Base-by-base conservation (phyloP, 2,888 invertebrate genomes). In the Polydrusus tereticollis region DNA sequence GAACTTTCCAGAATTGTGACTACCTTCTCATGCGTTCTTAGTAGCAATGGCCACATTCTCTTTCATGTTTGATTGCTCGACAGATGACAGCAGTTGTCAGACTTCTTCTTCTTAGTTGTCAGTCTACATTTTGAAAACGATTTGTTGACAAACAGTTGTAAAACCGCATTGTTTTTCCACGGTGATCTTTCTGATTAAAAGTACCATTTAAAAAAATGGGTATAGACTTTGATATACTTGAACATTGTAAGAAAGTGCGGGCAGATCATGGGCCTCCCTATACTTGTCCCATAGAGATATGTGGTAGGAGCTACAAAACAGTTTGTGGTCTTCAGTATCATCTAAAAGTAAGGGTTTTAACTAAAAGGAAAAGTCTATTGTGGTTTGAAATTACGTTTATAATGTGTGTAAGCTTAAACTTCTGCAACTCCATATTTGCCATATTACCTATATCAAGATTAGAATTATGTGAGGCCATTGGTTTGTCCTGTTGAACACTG, bases 281-380 rank as follows among this genome's bases (percentile, higher is more conserved):
- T 86, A 91, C 92, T 80, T 97, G 96, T 82, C 96, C 96, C 7
- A 88, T 95, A 63, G 91, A 92, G 79, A 92, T 93, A 81, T 96
- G 96, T 86, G 93, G 92, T 77, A 93, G 93, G 83, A 91, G 92
- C 20, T 96, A 96, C 85, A 95, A 95, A 86, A 94, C 94, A 74
- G 91, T 94, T 75, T 92, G 92, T 80, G 96, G 96, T 0, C 88
- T 96, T 78, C 94, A 95, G 82, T 94, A 94, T 83, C 96, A 96
- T 83, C 86, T 96, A 78, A 92, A 92, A 60, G 75, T 75, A 41
- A 69, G 60, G 26, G 14, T 33, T 41, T 33, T 33, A 10, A 6
- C 3, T 10, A 33, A 33, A 33, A 10, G n/a, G n/a, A n/a, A n/a
- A n/a, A n/a, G n/a, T n/a, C n/a, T n/a, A n/a, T n/a, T n/a, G n/a